Evolutionary conservation across 2,797 vertebrate genomes (phyloP).

Genomic region (Sparidentex hasta): DNA sequence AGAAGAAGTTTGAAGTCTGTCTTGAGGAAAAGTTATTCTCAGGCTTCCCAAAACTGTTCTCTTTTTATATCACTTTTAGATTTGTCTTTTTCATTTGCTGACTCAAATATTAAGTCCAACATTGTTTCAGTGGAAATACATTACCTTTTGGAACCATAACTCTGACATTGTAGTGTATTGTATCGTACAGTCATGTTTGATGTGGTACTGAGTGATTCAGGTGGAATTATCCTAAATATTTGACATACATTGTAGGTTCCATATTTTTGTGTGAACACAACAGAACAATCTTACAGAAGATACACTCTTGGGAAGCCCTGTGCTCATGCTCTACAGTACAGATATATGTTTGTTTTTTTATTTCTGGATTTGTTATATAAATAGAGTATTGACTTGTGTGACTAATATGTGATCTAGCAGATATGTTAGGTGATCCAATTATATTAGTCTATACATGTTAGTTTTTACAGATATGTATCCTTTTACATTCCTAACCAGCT

Average conservation of each 20-base stretch:
- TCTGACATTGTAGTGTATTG: neutral
- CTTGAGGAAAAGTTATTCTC: constrained; percentile 1
- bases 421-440: constrained; percentile 80
- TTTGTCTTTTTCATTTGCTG: neutral
- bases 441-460: constrained; percentile 84
- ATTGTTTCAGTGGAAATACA: constrained; percentile 30
- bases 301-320: constrained; percentile 26
- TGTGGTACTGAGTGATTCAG: neutral
- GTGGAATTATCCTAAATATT: neutral
- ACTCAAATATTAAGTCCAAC: constrained; percentile 9
- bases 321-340: constrained; percentile 21
- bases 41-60: constrained; percentile 23
- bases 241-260: neutral
- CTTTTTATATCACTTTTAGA: neutral
- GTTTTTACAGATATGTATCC: constrained; percentile 70
- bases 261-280: neutral
- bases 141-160: neutral
- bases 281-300: neutral
- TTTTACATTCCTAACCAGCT: constrained; percentile 46
- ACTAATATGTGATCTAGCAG: constrained; percentile 70
- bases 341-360: constrained; percentile 57
- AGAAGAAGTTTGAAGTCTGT: constrained; percentile 25
- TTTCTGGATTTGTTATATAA: constrained; percentile 58
- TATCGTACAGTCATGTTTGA: constrained; percentile 19
- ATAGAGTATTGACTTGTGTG: constrained; percentile 62